A percentile compares a stretch with the other conserved stretches of the same genome.
phyloP scores from a whole-genome alignment of 2,113 vertebrate genomes.

The Pseudonaja textilis region DNA sequence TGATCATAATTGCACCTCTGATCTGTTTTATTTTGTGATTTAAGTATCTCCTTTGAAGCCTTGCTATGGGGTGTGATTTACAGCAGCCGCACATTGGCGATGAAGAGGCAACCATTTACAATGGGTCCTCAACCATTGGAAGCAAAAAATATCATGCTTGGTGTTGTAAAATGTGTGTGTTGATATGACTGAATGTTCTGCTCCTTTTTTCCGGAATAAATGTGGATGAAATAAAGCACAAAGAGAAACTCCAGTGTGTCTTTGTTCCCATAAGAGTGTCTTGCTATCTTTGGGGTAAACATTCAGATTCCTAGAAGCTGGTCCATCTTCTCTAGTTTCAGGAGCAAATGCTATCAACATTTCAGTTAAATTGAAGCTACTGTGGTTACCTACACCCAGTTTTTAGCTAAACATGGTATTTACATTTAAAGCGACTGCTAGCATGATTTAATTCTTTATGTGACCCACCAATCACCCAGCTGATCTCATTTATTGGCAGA shows the following conservation, averaged over 20 bases:
- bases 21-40: conserved; percentile 68
- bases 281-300: background rate
- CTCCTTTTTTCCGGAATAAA: rapidly evolving
- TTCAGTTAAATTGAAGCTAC: conserved; percentile 47
- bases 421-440: background rate
- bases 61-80: conserved; percentile 54
- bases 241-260: background rate
- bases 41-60: conserved; percentile 58
- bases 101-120: conserved; percentile 26
- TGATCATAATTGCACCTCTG: conserved; percentile 65
- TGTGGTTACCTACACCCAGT: conserved; percentile 14
- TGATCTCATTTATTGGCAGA: conserved; percentile 19
- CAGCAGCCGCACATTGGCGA: conserved; percentile 23
- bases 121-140: background rate
- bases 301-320: background rate
- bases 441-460: conserved; percentile 50
- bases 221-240: background rate
- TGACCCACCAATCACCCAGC: conserved; percentile 36
- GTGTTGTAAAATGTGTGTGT: background rate
- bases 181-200: background rate
- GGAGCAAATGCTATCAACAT: background rate
- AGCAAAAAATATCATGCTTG: background rate
- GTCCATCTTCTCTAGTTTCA: background rate
- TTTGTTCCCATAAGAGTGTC: background rate
- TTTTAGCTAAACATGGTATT: conserved; percentile 47